A percentile compares a stretch with the other conserved stretches of the same genome.
Evolutionary conservation across 2,797 vertebrate species (phyloP).

Genomic region (Neomorphus geoffroyi): DNA sequence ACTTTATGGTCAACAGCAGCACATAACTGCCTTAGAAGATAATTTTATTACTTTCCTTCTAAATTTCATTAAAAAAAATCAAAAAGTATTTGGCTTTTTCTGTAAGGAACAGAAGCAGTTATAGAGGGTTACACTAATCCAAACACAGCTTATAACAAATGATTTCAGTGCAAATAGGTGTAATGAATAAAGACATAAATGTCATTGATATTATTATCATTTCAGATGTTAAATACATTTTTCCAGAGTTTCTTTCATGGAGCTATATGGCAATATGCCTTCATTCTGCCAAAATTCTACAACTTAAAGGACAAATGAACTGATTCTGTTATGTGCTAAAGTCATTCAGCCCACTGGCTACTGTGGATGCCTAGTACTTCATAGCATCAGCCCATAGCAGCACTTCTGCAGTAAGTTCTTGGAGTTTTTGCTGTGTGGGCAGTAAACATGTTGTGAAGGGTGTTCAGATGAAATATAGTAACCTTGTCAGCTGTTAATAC

Average conservation of each 20-base stretch:
- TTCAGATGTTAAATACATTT: background rate
- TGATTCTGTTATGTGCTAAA: background rate
- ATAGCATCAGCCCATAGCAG: background rate
- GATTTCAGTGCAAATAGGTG: background rate
- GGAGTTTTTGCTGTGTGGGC: background rate
- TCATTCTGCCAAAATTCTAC: background rate
- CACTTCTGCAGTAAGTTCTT: background rate
- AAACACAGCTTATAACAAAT: background rate
- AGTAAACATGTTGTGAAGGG: background rate
- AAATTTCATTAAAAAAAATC: background rate
- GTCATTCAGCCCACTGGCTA: background rate
- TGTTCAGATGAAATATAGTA: constrained; percentile 8
- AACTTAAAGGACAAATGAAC: background rate
- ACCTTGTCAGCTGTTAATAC: constrained; percentile 3
- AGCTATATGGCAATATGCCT: background rate
- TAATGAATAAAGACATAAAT: background rate
- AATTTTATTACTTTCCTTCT: background rate
- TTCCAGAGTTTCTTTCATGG: background rate
- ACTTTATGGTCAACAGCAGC: background rate
- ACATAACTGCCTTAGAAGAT: background rate
- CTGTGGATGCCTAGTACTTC: background rate
- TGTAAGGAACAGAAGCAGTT: background rate
- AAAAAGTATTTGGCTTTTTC: background rate
- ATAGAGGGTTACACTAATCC: background rate
- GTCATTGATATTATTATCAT: background rate